Evolutionary conservation across 2,888 invertebrate species (phyloP).

Genomic region (Eristalis arbustorum): DNA sequence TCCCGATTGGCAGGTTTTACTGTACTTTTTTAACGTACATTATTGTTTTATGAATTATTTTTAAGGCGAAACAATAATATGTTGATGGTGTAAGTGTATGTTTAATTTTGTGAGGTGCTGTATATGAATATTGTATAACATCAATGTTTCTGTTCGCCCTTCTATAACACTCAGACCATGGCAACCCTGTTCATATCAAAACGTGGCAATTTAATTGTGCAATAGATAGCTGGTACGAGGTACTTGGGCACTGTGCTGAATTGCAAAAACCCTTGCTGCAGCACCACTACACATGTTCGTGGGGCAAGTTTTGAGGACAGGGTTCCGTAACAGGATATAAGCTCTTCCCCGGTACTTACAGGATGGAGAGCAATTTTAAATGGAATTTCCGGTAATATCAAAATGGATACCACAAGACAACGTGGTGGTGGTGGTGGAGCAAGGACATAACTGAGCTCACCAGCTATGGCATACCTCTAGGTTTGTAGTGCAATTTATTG

Average conservation of each 20-base stretch:
- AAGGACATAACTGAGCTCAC: slow-evolving; percentile 21
- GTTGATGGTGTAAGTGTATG: too few relatives aligned
- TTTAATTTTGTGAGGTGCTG: too few relatives aligned
- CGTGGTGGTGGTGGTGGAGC: background rate
- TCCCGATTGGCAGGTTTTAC: too few relatives aligned
- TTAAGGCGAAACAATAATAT: too few relatives aligned
- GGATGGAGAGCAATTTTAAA: slow-evolving; percentile 42
- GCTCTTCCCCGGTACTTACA: slow-evolving; percentile 19
- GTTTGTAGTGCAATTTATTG: slow-evolving; percentile 45
- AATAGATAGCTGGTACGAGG: slow-evolving; percentile 42
- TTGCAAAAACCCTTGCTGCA: slow-evolving; percentile 33
- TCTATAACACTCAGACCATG: background rate
- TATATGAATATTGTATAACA: too few relatives aligned
- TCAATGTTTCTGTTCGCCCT: background rate
- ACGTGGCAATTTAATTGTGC: slow-evolving; percentile 49
- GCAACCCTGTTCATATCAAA: slow-evolving; percentile 18
- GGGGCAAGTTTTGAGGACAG: slow-evolving; percentile 50
- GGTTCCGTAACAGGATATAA: slow-evolving; percentile 54
- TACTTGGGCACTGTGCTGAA: slow-evolving; percentile 34
- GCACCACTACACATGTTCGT: slow-evolving; percentile 43
- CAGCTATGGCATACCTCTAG: slow-evolving; percentile 8
- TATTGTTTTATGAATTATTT: too few relatives aligned
- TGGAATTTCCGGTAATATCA: slow-evolving; percentile 63
- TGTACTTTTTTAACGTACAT: too few relatives aligned
- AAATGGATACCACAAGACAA: slow-evolving; percentile 30